These are phyloP conservation scores for Drosophila pallidifrons DNA, from an alignment of 1,140 invertebrate species.

Conservation along the genomic window DNA sequence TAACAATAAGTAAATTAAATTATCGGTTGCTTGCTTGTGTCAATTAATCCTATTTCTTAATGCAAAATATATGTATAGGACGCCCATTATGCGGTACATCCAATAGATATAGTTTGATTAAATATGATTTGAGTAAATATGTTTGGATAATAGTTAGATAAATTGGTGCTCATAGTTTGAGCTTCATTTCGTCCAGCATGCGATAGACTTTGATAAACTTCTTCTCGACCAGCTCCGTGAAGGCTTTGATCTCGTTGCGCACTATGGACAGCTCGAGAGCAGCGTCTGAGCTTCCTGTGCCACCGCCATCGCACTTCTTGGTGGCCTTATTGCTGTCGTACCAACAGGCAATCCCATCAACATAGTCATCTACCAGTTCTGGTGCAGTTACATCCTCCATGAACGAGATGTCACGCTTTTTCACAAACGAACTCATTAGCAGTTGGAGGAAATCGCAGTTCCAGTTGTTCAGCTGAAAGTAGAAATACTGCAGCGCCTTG, in stretches of 20 bases:
- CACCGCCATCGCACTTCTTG: constrained; percentile 67
- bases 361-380: constrained; percentile 79
- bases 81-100: constrained; percentile 17
- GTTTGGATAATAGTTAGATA: constrained; percentile 11
- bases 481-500: constrained; percentile 80
- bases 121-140: constrained; percentile 28
- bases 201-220: constrained; percentile 81
- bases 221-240: constrained; percentile 77
- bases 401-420: constrained; percentile 73
- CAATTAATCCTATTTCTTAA: constrained; percentile 50
- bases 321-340: constrained; percentile 76
- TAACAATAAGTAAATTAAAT: constrained; percentile 48
- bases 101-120: constrained; percentile 6
- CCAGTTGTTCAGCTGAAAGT: constrained; percentile 84
- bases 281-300: constrained; percentile 54
- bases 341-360: constrained; percentile 82
- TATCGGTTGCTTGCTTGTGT: constrained; percentile 64
- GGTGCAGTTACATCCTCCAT: constrained; percentile 77
- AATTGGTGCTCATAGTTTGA: constrained; percentile 45
- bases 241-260: constrained; percentile 78
- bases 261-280: constrained; percentile 78
- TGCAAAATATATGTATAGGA: constrained; percentile 49
- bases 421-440: constrained; percentile 78
- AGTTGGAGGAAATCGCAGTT: constrained; percentile 81
- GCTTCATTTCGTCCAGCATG: constrained; percentile 79